Conservation (phyloP, 2,888 invertebrate species). For the Chaitophorus viminalis region DNA sequence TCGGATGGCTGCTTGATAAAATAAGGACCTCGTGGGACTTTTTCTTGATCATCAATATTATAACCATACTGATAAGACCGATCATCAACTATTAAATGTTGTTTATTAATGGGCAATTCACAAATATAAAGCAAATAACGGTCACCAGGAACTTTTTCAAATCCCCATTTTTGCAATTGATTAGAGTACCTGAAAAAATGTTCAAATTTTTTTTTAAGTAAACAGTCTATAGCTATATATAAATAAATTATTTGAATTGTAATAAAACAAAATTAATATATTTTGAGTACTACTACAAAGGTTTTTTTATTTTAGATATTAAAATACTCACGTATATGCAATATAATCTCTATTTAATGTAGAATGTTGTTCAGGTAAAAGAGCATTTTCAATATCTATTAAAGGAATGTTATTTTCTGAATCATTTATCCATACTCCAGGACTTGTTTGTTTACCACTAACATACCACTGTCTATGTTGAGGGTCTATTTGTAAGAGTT, state of each 20-base stretch:
- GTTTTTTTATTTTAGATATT: background rate
- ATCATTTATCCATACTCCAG: slow-evolving; percentile 85
- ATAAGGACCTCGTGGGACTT: slow-evolving; percentile 87
- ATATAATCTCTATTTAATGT: slow-evolving; percentile 77
- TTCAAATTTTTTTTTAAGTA: background rate
- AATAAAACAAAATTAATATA: background rate
- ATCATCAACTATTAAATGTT: slow-evolving; percentile 78
- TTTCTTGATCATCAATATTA: slow-evolving; percentile 81
- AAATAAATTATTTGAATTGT: background rate
- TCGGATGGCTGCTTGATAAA: slow-evolving; percentile 87
- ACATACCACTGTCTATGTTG: slow-evolving; percentile 89
- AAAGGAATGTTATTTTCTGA: slow-evolving; percentile 85
- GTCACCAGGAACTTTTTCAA: slow-evolving; percentile 81
- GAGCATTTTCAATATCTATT: slow-evolving; percentile 82
- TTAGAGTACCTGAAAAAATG: slow-evolving; percentile 40
- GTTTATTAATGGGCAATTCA: slow-evolving; percentile 81
- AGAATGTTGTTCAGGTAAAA: slow-evolving; percentile 75
- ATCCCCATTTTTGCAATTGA: slow-evolving; percentile 77
- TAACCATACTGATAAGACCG: slow-evolving; percentile 87
- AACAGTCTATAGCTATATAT: background rate
- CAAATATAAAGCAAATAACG: slow-evolving; percentile 86
- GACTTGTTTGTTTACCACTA: slow-evolving; percentile 79
- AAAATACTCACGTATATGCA: slow-evolving; percentile 75
- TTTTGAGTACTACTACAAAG: background rate
- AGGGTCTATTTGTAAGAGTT: slow-evolving; percentile 84